Percentiles rank a stretch among this genome's conserved stretches.
These are phyloP conservation scores for Bombus waltoni DNA, from an alignment of 1,140 invertebrate species.

Conservation along the genomic window DNA sequence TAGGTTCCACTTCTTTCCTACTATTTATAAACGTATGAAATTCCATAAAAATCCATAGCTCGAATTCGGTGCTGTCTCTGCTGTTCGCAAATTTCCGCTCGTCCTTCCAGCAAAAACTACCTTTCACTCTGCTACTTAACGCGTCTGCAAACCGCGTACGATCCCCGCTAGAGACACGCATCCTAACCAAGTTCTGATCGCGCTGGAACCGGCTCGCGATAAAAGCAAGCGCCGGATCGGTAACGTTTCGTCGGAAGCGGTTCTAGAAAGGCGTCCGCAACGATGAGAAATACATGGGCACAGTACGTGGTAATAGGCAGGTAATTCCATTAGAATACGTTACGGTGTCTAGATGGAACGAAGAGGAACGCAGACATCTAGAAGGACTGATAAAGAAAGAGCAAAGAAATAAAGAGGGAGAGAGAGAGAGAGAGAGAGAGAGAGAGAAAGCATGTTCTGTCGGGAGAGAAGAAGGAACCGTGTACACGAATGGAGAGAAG, in stretches of 20 bases:
- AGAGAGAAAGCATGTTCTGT: not conserved
- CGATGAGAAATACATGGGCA: conserved; percentile 6
- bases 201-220: not conserved
- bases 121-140: no score
- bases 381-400: conserved; percentile 26
- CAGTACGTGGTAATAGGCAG: conserved; percentile 71
- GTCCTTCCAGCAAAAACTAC: no score
- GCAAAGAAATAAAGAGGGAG: conserved; percentile 31
- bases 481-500: conserved; percentile 16
- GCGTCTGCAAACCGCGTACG: no score
- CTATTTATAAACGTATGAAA: no score
- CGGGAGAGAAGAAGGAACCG: conserved; percentile 56
- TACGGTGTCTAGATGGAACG: conserved; percentile 40
- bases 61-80: no score
- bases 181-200: not conserved
- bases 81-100: no score
- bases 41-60: no score
- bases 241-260: conserved; percentile 24
- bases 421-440: conserved; percentile 34
- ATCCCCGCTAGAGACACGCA: not conserved
- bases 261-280: not conserved
- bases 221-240: conserved; percentile 8
- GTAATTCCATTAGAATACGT: conserved; percentile 78
- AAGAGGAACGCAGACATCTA: not conserved
- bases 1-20: no score